Percentiles rank a stretch among this genome's conserved stretches.
These are phyloP conservation scores for Atlantisia rogersi DNA, from an alignment of 2,113 vertebrate species.

Conservation along the genomic window DNA sequence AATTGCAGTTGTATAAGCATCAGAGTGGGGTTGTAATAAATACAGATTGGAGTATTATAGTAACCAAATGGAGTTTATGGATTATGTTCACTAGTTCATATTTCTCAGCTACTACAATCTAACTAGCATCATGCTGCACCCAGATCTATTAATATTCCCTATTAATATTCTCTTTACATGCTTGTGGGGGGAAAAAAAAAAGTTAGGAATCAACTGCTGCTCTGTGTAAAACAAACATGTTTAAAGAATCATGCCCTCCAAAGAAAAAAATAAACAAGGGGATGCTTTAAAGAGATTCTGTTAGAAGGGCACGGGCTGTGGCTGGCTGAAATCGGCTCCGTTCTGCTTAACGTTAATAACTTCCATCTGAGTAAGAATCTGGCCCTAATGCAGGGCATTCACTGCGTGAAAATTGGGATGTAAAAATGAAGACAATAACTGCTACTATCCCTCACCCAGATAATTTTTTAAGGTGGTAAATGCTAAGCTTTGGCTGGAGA, in stretches of 20 bases:
- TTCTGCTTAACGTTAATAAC: slow-evolving; percentile 39
- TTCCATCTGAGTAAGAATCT: slow-evolving; percentile 41
- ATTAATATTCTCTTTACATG: slow-evolving; percentile 21
- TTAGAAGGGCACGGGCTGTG: background rate
- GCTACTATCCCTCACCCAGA: background rate
- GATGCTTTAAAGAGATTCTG: background rate
- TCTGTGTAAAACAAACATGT: slow-evolving; percentile 35
- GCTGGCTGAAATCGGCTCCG: background rate
- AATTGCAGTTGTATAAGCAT: slow-evolving; percentile 70
- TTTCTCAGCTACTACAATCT: slow-evolving; percentile 42
- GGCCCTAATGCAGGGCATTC: background rate
- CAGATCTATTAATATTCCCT: slow-evolving; percentile 31
- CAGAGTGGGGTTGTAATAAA: slow-evolving; percentile 68
- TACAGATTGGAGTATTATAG: slow-evolving; percentile 63
- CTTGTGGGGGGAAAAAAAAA: background rate
- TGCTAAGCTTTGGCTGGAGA: background rate
- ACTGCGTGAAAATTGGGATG: background rate
- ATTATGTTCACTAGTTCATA: slow-evolving; percentile 57
- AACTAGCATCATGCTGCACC: background rate
- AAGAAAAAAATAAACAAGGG: slow-evolving; percentile 37
- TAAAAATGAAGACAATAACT: background rate
- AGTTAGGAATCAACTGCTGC: background rate
- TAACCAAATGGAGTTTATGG: slow-evolving; percentile 67
- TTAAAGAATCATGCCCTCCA: slow-evolving; percentile 54
- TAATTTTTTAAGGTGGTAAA: background rate